Conservation (phyloP, 2,797 vertebrate genomes). For the Myripristis murdjan region DNA sequence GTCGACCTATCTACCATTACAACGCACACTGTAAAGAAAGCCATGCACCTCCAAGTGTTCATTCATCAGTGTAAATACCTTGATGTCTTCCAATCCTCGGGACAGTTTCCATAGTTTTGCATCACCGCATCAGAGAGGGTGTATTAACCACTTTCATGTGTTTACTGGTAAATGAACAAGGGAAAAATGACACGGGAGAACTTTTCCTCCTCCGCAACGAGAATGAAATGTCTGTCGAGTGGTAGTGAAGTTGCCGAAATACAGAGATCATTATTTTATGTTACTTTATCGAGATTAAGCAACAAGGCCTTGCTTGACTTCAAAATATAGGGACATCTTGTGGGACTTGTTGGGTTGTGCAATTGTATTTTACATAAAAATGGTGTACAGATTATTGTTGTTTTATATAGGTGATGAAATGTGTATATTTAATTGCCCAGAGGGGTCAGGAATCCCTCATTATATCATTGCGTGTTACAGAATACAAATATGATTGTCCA, state of each 20-base stretch:
- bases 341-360: slow-evolving; percentile 85
- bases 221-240: slow-evolving; percentile 58
- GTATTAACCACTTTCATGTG: slow-evolving; percentile 64
- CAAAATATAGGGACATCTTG: slow-evolving; percentile 66
- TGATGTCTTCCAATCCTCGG: slow-evolving; percentile 60
- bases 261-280: slow-evolving; percentile 62
- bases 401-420: slow-evolving; percentile 80
- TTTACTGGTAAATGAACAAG: slow-evolving; percentile 68
- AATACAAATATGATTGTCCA: slow-evolving; percentile 73
- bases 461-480: slow-evolving; percentile 73
- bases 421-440: slow-evolving; percentile 78
- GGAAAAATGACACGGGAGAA: slow-evolving; percentile 65
- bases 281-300: slow-evolving; percentile 66
- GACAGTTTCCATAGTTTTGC: slow-evolving; percentile 46
- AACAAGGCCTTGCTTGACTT: slow-evolving; percentile 71
- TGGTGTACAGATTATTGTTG: slow-evolving; percentile 79
- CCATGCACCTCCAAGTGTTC: slow-evolving; percentile 78
- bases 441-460: slow-evolving; percentile 80
- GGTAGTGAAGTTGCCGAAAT: slow-evolving; percentile 74
- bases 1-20: slow-evolving; percentile 48
- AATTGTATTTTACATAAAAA: slow-evolving; percentile 81
- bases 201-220: slow-evolving; percentile 57
- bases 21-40: slow-evolving; percentile 84
- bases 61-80: slow-evolving; percentile 73
- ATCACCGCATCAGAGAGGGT: slow-evolving; percentile 51